Percentiles rank a stretch among this genome's conserved stretches.
Evolutionary conservation across 2,797 vertebrate species (phyloP).

Genomic region (Enteromius mattozi): DNA sequence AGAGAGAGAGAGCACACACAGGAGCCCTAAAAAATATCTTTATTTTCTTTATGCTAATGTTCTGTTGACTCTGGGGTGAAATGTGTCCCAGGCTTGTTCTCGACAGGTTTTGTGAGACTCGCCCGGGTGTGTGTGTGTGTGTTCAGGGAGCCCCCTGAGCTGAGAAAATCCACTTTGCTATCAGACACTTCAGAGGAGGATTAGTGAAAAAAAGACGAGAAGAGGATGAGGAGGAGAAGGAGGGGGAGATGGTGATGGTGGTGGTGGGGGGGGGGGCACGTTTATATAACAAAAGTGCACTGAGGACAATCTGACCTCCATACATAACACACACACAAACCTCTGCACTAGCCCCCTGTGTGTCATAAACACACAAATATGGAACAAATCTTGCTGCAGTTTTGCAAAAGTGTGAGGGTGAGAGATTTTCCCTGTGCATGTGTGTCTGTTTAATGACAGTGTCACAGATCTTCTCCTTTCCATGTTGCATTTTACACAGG

Average conservation of each 20-base stretch:
- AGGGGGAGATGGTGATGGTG: not conserved
- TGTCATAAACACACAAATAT: constrained; percentile 35
- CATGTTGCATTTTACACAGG: not conserved
- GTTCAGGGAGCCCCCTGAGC: not conserved
- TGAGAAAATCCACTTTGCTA: constrained; percentile 38
- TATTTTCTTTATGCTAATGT: not conserved
- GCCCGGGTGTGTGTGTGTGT: not conserved
- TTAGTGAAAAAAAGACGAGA: not conserved
- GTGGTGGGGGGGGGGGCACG: not conserved
- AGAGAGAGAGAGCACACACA: not conserved
- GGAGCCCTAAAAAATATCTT: not conserved
- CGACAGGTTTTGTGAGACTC: not conserved
- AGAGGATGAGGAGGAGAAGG: not conserved
- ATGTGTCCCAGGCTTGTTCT: too few relatives aligned
- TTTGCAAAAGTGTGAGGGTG: not conserved
- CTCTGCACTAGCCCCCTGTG: constrained; percentile 21
- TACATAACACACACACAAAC: constrained; percentile 18
- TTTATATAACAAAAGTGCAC: constrained; percentile 54
- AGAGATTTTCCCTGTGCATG: not conserved
- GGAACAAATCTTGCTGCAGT: not conserved
- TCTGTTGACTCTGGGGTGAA: not conserved
- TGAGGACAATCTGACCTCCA: constrained; percentile 49
- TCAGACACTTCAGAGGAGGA: constrained; percentile 17
- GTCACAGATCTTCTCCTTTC: not conserved
- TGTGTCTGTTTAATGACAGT: not conserved